Percentiles rank a stretch among this genome's conserved stretches.
phyloP scores from a whole-genome alignment of 2,888 invertebrate species.

The Pandemis corylana region DNA sequence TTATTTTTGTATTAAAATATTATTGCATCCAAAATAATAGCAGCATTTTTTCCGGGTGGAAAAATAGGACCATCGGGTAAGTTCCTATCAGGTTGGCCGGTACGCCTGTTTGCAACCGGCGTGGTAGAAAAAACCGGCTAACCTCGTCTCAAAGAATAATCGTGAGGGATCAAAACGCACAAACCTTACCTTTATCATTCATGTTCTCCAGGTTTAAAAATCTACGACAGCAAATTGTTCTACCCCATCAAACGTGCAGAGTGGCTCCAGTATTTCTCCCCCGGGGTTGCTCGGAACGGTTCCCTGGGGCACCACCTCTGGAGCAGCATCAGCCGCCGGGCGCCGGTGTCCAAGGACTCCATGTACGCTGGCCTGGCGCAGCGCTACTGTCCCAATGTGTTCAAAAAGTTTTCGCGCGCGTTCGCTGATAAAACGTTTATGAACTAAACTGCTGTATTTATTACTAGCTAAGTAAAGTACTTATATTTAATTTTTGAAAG shows the following conservation, averaged over 20 bases:
- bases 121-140: no score
- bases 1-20: no score
- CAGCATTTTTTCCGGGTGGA: no score
- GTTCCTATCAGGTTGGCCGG: no score
- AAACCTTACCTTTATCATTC: no score
- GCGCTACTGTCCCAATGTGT: constrained; percentile 14
- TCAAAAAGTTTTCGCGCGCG: not conserved
- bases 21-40: no score
- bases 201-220: not conserved
- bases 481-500: no score
- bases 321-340: not conserved
- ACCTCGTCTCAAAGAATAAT: no score
- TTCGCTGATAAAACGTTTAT: not conserved
- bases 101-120: no score
- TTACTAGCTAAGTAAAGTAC: not conserved
- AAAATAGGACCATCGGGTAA: no score
- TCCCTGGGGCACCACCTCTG: constrained; percentile 14
- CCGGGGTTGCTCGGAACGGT: not conserved
- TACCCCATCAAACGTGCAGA: not conserved
- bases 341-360: not conserved
- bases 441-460: not conserved
- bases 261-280: constrained; percentile 1
- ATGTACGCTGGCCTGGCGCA: constrained; percentile 3
- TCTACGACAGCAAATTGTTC: constrained; percentile 22
- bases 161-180: no score